Evolutionary conservation across 2,797 vertebrate genomes (phyloP).

Genomic region (Perodicticus potto): DNA sequence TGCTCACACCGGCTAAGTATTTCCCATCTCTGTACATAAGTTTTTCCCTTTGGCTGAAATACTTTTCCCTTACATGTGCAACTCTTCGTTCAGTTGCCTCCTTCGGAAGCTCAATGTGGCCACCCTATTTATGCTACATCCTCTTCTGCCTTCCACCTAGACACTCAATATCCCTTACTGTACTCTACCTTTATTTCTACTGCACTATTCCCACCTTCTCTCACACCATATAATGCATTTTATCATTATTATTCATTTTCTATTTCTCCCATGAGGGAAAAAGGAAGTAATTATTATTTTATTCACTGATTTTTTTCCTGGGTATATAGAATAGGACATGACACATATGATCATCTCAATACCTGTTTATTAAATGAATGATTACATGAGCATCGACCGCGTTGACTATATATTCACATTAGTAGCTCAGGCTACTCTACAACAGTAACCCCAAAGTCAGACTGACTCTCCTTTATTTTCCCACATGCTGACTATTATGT

Average conservation of each 20-base stretch:
- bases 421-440: background rate
- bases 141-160: background rate
- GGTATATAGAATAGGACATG: background rate
- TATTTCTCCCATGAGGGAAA: background rate
- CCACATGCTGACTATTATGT: background rate
- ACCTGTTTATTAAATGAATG: background rate
- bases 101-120: background rate
- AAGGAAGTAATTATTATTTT: background rate
- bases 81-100: background rate
- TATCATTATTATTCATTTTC: background rate
- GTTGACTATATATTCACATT: background rate
- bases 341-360: background rate
- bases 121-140: background rate
- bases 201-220: background rate
- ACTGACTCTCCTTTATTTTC: background rate
- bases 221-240: background rate
- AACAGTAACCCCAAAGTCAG: background rate
- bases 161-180: background rate
- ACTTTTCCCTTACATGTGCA: background rate
- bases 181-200: background rate
- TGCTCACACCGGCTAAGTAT: background rate
- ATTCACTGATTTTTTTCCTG: background rate
- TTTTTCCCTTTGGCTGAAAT: background rate
- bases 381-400: background rate
- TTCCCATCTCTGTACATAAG: background rate